These are phyloP conservation scores for Camponotus fellah DNA, from an alignment of 2,888 invertebrate genomes.

Conservation along the genomic window DNA sequence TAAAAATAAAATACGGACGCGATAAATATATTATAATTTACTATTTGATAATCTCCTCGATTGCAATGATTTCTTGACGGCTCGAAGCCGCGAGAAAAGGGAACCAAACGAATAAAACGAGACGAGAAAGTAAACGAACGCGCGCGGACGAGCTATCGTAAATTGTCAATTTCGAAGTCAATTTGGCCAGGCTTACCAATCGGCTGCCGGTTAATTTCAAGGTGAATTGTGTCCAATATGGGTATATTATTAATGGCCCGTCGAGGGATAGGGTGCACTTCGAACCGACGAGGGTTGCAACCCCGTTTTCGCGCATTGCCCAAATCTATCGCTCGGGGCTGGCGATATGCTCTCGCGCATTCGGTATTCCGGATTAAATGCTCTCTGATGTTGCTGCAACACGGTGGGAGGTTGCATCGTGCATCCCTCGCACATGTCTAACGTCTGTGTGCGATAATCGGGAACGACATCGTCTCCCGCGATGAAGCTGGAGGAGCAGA, in stretches of 20 bases:
- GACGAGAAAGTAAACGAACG: constrained; percentile 39
- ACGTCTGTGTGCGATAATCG: constrained; percentile 4
- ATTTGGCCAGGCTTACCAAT: constrained; percentile 86
- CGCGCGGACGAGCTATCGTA: constrained; percentile 78
- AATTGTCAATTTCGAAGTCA: constrained; percentile 86
- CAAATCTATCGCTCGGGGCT: constrained; percentile 84
- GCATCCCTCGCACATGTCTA: constrained; percentile 35
- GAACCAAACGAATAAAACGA: not conserved
- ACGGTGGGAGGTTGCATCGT: constrained; percentile 47
- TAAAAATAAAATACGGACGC: not conserved
- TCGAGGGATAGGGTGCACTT: constrained; percentile 81
- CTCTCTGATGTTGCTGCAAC: constrained; percentile 72
- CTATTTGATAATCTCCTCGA: not conserved
- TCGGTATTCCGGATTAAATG: constrained; percentile 77
- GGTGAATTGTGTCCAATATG: constrained; percentile 86
- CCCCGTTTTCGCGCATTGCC: constrained; percentile 85
- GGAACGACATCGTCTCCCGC: not conserved
- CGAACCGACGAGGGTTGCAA: constrained; percentile 82
- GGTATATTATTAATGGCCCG: constrained; percentile 86
- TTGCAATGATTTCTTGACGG: constrained; percentile 23
- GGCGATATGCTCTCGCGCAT: constrained; percentile 64
- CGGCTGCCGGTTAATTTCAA: constrained; percentile 86
- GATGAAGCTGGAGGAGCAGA: not conserved
- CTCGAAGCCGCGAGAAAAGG: constrained; percentile 24
- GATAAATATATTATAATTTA: not conserved